phyloP scores from a whole-genome alignment of 2,797 vertebrate genomes.

The Falco peregrinus region DNA sequence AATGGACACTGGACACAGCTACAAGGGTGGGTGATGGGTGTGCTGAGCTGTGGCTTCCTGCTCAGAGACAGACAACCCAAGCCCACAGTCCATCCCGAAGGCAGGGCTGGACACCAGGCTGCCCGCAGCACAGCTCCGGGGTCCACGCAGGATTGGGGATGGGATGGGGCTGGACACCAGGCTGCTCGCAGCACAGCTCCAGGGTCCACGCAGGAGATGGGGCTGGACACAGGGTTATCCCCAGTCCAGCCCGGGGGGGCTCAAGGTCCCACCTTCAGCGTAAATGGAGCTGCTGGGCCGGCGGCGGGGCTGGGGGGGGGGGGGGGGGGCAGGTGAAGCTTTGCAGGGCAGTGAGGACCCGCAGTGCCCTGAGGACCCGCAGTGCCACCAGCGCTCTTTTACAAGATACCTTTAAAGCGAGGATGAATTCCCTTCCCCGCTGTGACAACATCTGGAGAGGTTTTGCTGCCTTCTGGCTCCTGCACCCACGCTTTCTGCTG shows the following conservation, averaged over 20 bases:
- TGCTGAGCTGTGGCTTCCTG: neutral
- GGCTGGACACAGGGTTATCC: too few relatives aligned
- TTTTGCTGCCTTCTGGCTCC: conserved; percentile 60
- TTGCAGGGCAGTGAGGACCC: neutral
- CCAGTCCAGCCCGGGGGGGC: neutral
- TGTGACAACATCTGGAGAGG: conserved; percentile 60
- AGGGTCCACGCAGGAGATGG: too few relatives aligned
- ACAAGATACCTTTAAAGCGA: neutral
- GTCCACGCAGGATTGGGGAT: neutral
- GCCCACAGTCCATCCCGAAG: neutral
- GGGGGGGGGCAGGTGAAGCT: neutral
- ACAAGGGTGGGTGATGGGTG: neutral
- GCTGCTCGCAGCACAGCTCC: neutral
- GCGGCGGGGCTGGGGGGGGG: too few relatives aligned
- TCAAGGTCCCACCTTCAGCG: neutral
- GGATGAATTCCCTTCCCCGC: conserved; percentile 30
- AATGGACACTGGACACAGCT: neutral
- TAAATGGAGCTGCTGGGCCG: neutral
- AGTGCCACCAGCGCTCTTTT: neutral
- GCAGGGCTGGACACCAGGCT: neutral
- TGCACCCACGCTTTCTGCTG: conserved; percentile 18
- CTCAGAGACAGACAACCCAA: neutral
- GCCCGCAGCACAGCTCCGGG: neutral
- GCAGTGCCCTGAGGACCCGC: neutral
- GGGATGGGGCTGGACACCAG: neutral